Percentiles rank a stretch among this genome's conserved stretches.
These are phyloP conservation scores for Okamejei kenojei DNA, from an alignment of 2,797 vertebrate genomes.

Conservation along the genomic window DNA sequence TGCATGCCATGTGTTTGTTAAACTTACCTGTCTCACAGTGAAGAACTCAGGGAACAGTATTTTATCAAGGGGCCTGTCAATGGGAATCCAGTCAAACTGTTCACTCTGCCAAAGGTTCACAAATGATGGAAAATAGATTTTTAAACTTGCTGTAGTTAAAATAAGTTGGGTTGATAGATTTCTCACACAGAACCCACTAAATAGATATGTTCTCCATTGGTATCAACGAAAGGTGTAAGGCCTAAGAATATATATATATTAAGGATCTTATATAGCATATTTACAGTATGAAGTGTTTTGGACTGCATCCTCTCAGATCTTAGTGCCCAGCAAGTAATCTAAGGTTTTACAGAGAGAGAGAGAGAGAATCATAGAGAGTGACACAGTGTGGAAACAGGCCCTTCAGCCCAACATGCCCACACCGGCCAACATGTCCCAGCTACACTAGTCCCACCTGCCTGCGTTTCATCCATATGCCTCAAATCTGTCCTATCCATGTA, in stretches of 20 bases:
- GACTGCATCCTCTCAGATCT: background rate
- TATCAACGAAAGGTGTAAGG: background rate
- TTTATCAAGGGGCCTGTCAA: background rate
- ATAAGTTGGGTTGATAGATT: background rate
- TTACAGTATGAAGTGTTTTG: background rate
- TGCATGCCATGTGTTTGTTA: background rate
- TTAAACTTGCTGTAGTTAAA: background rate
- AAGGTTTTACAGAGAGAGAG: background rate
- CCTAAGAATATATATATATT: background rate
- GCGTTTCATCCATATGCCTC: no score
- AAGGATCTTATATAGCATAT: background rate
- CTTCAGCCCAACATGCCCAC: no score
- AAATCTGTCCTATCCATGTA: no score
- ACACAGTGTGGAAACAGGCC: no score
- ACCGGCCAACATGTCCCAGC: no score
- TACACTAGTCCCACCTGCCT: no score
- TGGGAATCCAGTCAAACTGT: background rate
- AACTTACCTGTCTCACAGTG: no score
- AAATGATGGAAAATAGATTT: background rate
- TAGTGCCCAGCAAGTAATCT: background rate
- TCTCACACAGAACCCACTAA: background rate
- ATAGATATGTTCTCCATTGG: background rate
- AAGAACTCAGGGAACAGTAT: background rate
- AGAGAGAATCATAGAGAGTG: no score
- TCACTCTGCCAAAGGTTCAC: background rate